Conservation (phyloP, 2,888 invertebrate genomes). For the Eledone cirrhosa region DNA sequence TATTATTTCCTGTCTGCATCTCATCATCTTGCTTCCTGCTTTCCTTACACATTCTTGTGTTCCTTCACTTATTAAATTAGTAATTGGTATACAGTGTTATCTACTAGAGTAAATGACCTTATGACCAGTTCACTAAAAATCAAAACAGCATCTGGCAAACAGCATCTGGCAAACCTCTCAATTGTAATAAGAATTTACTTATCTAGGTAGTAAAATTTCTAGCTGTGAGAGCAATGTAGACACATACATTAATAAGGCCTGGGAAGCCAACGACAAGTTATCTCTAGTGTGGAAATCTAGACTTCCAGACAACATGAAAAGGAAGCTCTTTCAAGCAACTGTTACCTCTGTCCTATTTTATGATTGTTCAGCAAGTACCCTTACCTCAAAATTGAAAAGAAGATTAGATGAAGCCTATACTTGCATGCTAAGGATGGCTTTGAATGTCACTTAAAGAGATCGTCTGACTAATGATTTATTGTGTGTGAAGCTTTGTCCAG, state of each 20-base stretch:
- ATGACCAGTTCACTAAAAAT: too few relatives aligned
- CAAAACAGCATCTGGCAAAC: too few relatives aligned
- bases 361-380: neutral
- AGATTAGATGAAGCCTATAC: neutral
- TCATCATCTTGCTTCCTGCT: too few relatives aligned
- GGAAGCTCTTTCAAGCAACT: neutral
- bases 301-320: constrained; percentile 8
- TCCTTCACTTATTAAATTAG: too few relatives aligned
- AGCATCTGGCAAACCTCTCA: too few relatives aligned
- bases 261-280: neutral
- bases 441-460: neutral
- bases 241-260: neutral
- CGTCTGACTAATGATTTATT: neutral
- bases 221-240: neutral
- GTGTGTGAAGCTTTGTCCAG: neutral
- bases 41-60: too few relatives aligned
- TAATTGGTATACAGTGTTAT: too few relatives aligned
- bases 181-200: too few relatives aligned
- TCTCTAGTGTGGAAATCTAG: neutral
- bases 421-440: neutral
- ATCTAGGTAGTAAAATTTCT: too few relatives aligned
- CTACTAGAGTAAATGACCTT: too few relatives aligned
- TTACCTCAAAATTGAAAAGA: neutral
- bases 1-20: too few relatives aligned
- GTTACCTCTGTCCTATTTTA: neutral